A percentile compares a stretch with the other conserved stretches of the same genome.
phyloP scores from a whole-genome alignment of 1,140 invertebrate species.

The Microplitis demolitor region DNA sequence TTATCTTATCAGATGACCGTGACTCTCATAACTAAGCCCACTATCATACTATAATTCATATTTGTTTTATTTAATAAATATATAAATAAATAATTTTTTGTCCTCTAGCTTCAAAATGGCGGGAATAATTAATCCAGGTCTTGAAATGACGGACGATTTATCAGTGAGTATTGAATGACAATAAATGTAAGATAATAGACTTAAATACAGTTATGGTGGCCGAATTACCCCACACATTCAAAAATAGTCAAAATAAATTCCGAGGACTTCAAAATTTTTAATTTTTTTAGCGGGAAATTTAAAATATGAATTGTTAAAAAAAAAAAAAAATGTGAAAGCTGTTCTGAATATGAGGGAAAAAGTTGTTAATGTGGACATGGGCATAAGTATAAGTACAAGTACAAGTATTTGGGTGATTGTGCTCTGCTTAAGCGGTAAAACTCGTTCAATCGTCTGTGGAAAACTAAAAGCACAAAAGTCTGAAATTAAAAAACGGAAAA shows the following conservation, averaged over 20 bases:
- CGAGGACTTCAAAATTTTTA: too few species aligned
- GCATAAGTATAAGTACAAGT: too few species aligned
- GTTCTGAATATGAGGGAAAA: neutral
- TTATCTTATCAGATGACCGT: slow-evolving; percentile 34
- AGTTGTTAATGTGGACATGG: neutral
- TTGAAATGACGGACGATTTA: slow-evolving; percentile 23
- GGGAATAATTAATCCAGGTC: slow-evolving; percentile 34
- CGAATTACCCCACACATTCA: too few species aligned
- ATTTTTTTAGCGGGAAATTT: too few species aligned
- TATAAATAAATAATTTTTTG: neutral
- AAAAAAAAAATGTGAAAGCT: too few species aligned
- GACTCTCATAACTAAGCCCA: neutral
- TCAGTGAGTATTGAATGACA: neutral
- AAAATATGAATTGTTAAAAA: too few species aligned
- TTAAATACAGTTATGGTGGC: too few species aligned
- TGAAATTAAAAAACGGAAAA: neutral
- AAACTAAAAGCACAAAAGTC: neutral
- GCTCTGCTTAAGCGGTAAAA: neutral
- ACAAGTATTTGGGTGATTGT: too few species aligned
- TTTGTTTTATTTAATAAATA: neutral
- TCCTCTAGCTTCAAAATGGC: slow-evolving; percentile 29
- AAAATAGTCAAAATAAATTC: too few species aligned
- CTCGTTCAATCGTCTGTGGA: neutral
- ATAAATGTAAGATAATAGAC: too few species aligned
- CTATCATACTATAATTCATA: neutral